Evolutionary conservation across 2,113 vertebrate genomes (phyloP).

Genomic region (Tympanuchus pallidicinctus): DNA sequence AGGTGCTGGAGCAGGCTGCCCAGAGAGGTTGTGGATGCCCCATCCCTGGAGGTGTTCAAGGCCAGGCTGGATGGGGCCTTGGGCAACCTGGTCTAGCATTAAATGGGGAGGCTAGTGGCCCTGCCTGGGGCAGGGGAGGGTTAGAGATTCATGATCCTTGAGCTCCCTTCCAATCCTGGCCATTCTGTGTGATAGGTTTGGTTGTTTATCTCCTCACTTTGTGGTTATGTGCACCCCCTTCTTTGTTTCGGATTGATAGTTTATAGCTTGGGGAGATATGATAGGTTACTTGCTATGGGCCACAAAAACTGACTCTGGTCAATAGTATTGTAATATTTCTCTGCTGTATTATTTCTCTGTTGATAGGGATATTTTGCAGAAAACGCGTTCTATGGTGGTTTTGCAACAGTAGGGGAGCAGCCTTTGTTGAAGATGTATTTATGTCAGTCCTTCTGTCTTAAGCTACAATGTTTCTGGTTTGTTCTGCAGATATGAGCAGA

Average conservation of each 20-base stretch:
- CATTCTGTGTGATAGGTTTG: neutral
- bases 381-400: neutral
- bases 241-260: neutral
- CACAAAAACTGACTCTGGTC: neutral
- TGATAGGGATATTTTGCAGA: neutral
- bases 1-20: no score
- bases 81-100: no score
- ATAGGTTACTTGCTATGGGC: neutral
- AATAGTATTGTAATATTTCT: no score
- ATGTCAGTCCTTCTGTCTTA: neutral
- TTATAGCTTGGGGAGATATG: fast-evolving
- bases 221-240: fast-evolving
- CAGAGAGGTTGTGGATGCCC: no score
- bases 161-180: no score
- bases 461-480: fast-evolving
- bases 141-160: no score
- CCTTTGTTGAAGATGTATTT: neutral
- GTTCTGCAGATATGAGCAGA: neutral
- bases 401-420: fast-evolving
- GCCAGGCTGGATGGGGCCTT: no score
- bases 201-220: neutral
- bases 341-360: no score
- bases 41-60: no score
- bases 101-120: no score
- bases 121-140: no score